Evolutionary conservation across 1,140 invertebrate species (phyloP).

Genomic region (Pantala flavescens): DNA sequence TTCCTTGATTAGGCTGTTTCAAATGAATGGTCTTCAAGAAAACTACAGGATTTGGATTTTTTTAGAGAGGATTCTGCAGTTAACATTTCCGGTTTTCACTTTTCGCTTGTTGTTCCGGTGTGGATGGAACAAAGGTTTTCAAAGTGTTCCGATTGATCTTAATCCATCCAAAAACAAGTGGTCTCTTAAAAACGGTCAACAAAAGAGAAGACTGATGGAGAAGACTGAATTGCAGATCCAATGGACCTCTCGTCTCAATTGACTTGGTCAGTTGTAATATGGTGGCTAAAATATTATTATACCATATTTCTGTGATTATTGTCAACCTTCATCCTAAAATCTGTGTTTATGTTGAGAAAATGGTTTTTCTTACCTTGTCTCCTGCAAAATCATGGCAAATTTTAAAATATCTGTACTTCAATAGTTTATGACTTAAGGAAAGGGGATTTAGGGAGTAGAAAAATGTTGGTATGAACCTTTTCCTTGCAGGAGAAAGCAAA

Average conservation of each 20-base stretch:
- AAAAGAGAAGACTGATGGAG: neutral
- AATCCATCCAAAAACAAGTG: neutral
- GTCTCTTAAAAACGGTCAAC: neutral
- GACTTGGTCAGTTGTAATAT: conserved; percentile 6
- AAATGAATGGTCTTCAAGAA: too few species aligned
- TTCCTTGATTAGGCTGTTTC: too few species aligned
- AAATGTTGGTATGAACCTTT: neutral
- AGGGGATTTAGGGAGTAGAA: neutral
- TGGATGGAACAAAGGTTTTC: neutral
- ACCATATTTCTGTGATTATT: conserved; percentile 4
- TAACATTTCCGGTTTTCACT: neutral
- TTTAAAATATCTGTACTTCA: neutral
- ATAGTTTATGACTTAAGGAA: neutral
- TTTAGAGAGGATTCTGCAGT: neutral
- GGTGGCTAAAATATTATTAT: conserved; percentile 7
- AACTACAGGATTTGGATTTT: neutral
- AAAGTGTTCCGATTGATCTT: neutral
- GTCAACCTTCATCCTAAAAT: conserved; percentile 1
- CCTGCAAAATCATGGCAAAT: neutral
- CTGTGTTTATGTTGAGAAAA: conserved; percentile 4
- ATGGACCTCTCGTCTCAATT: neutral
- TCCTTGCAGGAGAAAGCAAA: neutral
- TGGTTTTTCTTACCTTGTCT: neutral
- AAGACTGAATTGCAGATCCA: neutral
- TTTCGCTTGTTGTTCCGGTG: neutral